Evolutionary conservation across 2,113 vertebrate genomes (phyloP), one percentile per base, ranked within the genome.

Genomic region (Pseudorhombus dupliciocellatus): DNA sequence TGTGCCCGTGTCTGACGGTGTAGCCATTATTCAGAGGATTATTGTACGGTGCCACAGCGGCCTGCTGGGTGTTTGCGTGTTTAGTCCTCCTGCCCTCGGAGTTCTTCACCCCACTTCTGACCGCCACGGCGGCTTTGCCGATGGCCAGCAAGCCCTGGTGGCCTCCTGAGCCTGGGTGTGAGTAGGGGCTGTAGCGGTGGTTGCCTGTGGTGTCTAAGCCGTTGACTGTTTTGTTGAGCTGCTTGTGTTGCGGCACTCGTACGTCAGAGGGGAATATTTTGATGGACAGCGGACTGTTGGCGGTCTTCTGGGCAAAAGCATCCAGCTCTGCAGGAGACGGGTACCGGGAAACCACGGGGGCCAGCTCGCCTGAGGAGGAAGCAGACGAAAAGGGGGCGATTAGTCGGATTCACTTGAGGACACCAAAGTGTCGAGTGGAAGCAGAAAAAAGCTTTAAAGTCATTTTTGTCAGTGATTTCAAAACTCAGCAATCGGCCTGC

Each of bases 241-340:
- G 97, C 89, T 98, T 99, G 92, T 98, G 97, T 88, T 99, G 97
- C 0, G 98, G 98, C 81, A 99, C 98, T 16, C 96, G 95, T 78
- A 99, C 92, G 78, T 97, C 97, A 74, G 94, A 94, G 55, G 96
- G 96, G 89, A 99, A 98, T 93, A 99, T 99, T 94, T 97, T 98
- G 94, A 99, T 97, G 92, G 95, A 96, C 80, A 99, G 93, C 0
- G 98, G 98, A 88, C 89, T 96, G 92, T 96, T 95, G 77, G 95
- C 96, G 42, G 95, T 97, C 89, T 96, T 98, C 93, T 97, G 96
- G 2, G 97, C 97, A 3, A 97, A 99, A 83, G 98, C 97, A 0
- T 98, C 97, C 89, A 99, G 93, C 92, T 99, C 96, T 1, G 97
- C 96, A 1, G 96, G 95, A 87, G 97, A 97, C 1, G 98, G 98